These are phyloP conservation scores for Dicerorhinus sumatrensis DNA, from an alignment of 2,113 vertebrate species.

Conservation along the genomic window DNA sequence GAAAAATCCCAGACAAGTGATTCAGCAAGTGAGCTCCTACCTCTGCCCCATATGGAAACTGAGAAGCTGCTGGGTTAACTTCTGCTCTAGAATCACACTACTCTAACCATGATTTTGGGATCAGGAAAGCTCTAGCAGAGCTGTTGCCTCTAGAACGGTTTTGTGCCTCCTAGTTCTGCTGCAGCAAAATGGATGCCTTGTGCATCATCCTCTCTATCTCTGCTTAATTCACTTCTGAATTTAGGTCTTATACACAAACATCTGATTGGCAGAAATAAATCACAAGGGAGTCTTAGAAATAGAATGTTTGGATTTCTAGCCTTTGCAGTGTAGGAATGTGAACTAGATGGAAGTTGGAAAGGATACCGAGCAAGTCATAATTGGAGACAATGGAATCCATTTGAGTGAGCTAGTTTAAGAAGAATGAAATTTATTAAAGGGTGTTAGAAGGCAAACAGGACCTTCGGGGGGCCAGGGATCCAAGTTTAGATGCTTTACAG, in stretches of 20 bases:
- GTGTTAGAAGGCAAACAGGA: background rate
- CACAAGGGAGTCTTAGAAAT: background rate
- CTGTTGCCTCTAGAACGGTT: background rate
- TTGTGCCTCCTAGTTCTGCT: background rate
- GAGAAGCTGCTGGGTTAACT: background rate
- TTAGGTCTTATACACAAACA: background rate
- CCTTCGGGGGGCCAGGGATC: background rate
- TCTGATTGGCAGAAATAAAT: background rate
- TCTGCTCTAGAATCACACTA: background rate
- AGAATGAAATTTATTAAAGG: background rate
- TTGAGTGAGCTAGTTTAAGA: background rate
- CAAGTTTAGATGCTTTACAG: background rate
- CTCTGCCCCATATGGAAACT: background rate
- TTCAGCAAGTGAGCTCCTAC: background rate
- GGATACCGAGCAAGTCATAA: background rate
- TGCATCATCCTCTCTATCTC: no score
- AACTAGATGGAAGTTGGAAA: background rate
- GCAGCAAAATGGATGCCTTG: background rate
- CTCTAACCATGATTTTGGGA: background rate
- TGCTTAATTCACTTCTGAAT: background rate
- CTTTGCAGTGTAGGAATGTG: background rate
- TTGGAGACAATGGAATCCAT: background rate
- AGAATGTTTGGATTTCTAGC: background rate
- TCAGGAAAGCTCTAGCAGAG: background rate
- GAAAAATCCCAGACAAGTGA: background rate